These are phyloP conservation scores for Drosophila nasuta DNA, from an alignment of 1,140 invertebrate genomes.

Conservation along the genomic window DNA sequence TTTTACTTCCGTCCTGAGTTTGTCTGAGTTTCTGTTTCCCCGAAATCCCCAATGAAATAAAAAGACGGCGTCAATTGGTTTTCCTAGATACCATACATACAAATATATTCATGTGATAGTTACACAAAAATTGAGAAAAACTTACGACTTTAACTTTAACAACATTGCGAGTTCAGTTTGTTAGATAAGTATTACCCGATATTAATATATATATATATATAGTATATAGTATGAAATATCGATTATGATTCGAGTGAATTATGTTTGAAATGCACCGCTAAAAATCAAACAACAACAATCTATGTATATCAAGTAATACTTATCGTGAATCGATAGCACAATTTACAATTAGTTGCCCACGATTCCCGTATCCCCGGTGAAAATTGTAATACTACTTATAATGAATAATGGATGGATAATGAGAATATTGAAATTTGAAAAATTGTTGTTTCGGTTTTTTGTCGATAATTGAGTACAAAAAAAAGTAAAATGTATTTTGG, in stretches of 20 bases:
- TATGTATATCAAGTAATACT: conserved; percentile 24
- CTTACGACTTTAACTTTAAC: not conserved
- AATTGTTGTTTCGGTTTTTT: conserved; percentile 37
- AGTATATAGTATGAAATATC: not conserved
- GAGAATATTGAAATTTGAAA: conserved; percentile 23
- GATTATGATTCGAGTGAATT: conserved; percentile 13
- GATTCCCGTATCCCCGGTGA: not conserved
- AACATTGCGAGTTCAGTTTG: conserved; percentile 30
- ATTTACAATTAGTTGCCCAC: conserved; percentile 20
- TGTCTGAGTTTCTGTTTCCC: not conserved
- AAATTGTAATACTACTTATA: conserved; percentile 1
- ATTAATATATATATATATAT: conserved; percentile 2
- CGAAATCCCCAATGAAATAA: not conserved
- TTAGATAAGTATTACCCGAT: conserved; percentile 30
- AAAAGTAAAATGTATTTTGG: conserved; percentile 22
- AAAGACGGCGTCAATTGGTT: conserved; percentile 28
- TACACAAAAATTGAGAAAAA: conserved; percentile 19
- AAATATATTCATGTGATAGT: conserved; percentile 45
- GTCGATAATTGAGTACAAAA: conserved; percentile 53
- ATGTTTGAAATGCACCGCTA: conserved; percentile 26
- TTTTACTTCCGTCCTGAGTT: conserved; percentile 34
- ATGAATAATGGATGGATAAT: conserved; percentile 14
- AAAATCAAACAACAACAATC: conserved; percentile 23
- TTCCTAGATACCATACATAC: conserved; percentile 22
- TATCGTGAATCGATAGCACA: conserved; percentile 35